Base-by-base conservation (phyloP, 2,888 invertebrate species). In the Tetanocera ferruginea region DNA sequence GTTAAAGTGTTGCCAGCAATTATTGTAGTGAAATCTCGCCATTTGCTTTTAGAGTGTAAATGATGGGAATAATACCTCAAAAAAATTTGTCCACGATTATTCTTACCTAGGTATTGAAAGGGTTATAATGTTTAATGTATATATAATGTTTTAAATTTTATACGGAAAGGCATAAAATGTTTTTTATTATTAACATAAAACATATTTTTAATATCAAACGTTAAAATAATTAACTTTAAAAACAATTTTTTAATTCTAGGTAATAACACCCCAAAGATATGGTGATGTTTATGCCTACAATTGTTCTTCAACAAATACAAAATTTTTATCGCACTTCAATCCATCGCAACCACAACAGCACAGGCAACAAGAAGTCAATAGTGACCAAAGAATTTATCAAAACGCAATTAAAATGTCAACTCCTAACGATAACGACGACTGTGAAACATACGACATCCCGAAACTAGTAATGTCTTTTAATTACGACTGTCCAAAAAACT, bases 241-340 rank as follows among this genome's bases (percentile, higher is more conserved):
- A 60, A 5, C 5, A 60, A 31, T 66, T 66, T 9, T 67, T 19
- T 43, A 34, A 76, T 86, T 91, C 19, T 90, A 94, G 93, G 93
- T 93, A 80, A 91, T 94, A 81, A 93, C 93, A 78, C 94, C 94
- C 52, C 93, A 94, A 88, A 93, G 93, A 88, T 92, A 92, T 89
- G 94, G 94, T 84, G 94, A 94, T 88, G 93, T 94, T 69, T 94
- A 93, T 89, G 89, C 94, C 81, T 94, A 94, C 89, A 94, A 94
- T 88, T 91, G 93, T 86, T 92, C 93, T 80, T 91, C 86, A 79
- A 77, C 79, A 77, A 72, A 83, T 81, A 79, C 82, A 73, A 79
- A 81, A 67, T 81, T 37, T 37, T 8, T 8, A 83, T 49, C 77
- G 6, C 37, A 11, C 23, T 17, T 43, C 37, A 82, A 80, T 17